Percentiles rank a stretch among this genome's conserved stretches.
Conservation (phyloP, 2,797 vertebrate species). For the Schizothorax lantsangensis region DNA sequence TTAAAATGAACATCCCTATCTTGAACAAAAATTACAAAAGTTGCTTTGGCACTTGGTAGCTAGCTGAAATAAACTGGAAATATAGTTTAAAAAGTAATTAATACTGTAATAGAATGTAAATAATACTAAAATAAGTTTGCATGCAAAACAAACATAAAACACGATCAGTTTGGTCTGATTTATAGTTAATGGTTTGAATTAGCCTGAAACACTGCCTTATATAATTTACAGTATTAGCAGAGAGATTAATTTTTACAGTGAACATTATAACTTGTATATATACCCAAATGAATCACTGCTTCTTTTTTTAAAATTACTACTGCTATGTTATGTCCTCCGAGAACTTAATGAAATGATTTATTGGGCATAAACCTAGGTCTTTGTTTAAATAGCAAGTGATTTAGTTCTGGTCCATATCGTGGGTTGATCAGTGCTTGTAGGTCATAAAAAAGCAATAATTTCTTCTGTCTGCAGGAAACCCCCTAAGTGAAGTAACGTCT, state of each 20-base stretch:
- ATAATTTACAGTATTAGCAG: background rate
- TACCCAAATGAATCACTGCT: background rate
- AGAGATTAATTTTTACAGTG: background rate
- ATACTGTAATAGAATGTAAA: background rate
- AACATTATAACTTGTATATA: background rate
- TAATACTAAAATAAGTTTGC: background rate
- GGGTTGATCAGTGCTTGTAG: constrained; percentile 8
- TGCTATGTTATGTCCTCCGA: background rate
- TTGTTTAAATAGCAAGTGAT: background rate
- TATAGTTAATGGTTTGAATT: background rate
- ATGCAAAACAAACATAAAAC: background rate
- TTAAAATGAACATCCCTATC: no score
- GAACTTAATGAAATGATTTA: background rate
- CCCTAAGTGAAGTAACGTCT: background rate
- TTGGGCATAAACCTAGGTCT: constrained; percentile 10
- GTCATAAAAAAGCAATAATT: constrained; percentile 6
- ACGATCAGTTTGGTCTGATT: background rate
- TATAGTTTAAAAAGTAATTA: background rate
- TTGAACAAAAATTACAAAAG: background rate
- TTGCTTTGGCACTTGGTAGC: background rate
- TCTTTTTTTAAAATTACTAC: background rate
- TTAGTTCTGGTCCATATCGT: background rate
- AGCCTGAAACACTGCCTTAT: background rate
- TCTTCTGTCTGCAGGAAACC: background rate
- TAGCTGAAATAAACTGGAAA: background rate